phyloP scores from a whole-genome alignment of 2,888 invertebrate genomes.

The Drosophila antonietae region DNA sequence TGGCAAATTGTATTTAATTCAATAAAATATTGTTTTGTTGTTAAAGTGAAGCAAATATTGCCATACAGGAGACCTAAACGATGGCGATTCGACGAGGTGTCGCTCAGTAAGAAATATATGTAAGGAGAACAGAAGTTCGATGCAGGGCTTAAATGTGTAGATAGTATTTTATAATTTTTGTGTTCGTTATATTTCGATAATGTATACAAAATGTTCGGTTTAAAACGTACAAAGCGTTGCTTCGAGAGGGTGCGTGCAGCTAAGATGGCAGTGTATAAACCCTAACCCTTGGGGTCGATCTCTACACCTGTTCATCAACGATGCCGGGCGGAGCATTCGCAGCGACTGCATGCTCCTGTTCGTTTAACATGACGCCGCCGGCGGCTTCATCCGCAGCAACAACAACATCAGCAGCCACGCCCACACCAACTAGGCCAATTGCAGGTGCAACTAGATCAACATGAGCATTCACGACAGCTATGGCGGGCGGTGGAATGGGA shows the following conservation, averaged over 20 bases:
- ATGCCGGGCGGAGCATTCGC: constrained; percentile 52
- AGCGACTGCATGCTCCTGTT: constrained; percentile 71
- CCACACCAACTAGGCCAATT: constrained; percentile 59
- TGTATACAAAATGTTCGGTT: constrained; percentile 61
- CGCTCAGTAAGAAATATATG: neutral
- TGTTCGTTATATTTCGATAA: constrained; percentile 38
- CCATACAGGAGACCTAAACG: neutral
- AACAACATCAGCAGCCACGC: constrained; percentile 57
- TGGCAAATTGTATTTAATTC: constrained; percentile 29
- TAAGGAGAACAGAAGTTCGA: too few relatives aligned
- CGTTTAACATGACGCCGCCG: constrained; percentile 79
- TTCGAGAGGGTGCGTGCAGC: constrained; percentile 52
- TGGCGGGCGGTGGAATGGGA: constrained; percentile 81
- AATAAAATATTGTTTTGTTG: constrained; percentile 22
- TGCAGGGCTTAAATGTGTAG: neutral
- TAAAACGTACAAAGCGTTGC: constrained; percentile 66
- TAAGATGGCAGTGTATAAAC: constrained; percentile 60
- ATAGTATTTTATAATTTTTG: neutral
- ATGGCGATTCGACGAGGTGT: neutral
- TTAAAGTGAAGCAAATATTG: neutral
- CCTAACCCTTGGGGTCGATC: constrained; percentile 22
- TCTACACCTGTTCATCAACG: constrained; percentile 69
- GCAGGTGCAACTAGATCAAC: constrained; percentile 59
- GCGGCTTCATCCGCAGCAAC: constrained; percentile 80
- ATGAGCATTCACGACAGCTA: constrained; percentile 68